phyloP scores from a whole-genome alignment of 2,797 vertebrate genomes.

The Phaenicophaeus curvirostris region DNA sequence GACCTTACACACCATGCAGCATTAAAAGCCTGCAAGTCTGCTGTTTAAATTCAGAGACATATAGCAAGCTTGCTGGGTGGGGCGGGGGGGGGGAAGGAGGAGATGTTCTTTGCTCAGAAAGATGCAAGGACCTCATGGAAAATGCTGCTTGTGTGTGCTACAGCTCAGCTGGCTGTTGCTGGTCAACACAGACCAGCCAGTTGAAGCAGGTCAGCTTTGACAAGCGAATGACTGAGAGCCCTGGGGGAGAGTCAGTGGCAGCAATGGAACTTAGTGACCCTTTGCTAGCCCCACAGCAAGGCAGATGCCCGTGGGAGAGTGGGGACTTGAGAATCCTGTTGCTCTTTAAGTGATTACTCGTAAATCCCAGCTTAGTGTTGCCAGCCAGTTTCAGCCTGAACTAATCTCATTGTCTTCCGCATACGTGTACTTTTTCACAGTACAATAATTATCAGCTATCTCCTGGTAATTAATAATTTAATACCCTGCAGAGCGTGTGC shows the following conservation, averaged over 20 bases:
- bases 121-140: not conserved
- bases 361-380: not conserved
- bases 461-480: not conserved
- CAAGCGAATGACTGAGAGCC: not conserved
- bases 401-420: not conserved
- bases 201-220: not conserved
- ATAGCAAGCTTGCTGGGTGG: accelerated
- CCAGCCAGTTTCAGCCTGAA: not conserved
- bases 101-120: not conserved
- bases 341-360: not conserved
- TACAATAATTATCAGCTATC: not conserved
- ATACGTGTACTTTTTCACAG: not conserved
- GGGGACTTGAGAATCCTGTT: not conserved
- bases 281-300: not conserved
- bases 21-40: not conserved
- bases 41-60: not conserved
- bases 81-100: not conserved
- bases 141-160: not conserved
- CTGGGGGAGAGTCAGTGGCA: accelerated
- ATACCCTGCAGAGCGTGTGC: not conserved
- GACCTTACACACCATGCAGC: accelerated
- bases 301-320: accelerated
- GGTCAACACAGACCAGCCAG: not conserved
- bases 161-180: not conserved
- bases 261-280: not conserved